Evolutionary conservation across 2,888 invertebrate species (phyloP).

Genomic region (Ochlodes sylvanus): DNA sequence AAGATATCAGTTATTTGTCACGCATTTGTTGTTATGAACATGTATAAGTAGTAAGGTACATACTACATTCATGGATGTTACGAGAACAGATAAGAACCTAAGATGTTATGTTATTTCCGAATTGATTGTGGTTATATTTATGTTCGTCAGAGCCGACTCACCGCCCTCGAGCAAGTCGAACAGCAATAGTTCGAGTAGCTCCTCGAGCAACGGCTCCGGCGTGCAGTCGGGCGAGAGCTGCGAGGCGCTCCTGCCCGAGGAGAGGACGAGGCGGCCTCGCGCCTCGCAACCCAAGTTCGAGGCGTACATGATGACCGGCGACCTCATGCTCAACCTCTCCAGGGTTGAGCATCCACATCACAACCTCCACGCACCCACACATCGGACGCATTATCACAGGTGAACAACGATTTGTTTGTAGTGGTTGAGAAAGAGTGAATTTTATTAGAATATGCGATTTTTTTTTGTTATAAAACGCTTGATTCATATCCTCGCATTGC

Average conservation of each 20-base stretch:
- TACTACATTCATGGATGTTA: too few relatives aligned
- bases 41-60: too few relatives aligned
- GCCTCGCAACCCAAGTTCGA: slow-evolving; percentile 89
- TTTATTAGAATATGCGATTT: too few relatives aligned
- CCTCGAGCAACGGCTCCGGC: slow-evolving; percentile 79
- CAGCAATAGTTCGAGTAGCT: slow-evolving; percentile 74
- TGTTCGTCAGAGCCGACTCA: slow-evolving; percentile 63
- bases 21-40: neutral
- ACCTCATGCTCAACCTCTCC: slow-evolving; percentile 96
- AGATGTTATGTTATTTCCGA: too few relatives aligned
- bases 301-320: slow-evolving; percentile 99
- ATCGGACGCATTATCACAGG: slow-evolving; percentile 79
- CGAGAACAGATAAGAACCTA: too few relatives aligned
- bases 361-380: slow-evolving; percentile 80
- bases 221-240: slow-evolving; percentile 83
- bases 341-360: slow-evolving; percentile 89
- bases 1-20: neutral
- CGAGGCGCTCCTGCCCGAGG: slow-evolving; percentile 71
- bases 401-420: slow-evolving; percentile 40
- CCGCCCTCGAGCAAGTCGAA: slow-evolving; percentile 78
- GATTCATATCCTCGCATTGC: too few relatives aligned
- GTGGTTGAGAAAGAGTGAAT: too few relatives aligned
- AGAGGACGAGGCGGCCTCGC: slow-evolving; percentile 67
- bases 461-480: too few relatives aligned
- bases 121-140: too few relatives aligned